Evolutionary conservation across 2,113 vertebrate genomes (phyloP), one percentile per base, ranked within the genome.

Genomic region (Corythaixoides concolor): DNA sequence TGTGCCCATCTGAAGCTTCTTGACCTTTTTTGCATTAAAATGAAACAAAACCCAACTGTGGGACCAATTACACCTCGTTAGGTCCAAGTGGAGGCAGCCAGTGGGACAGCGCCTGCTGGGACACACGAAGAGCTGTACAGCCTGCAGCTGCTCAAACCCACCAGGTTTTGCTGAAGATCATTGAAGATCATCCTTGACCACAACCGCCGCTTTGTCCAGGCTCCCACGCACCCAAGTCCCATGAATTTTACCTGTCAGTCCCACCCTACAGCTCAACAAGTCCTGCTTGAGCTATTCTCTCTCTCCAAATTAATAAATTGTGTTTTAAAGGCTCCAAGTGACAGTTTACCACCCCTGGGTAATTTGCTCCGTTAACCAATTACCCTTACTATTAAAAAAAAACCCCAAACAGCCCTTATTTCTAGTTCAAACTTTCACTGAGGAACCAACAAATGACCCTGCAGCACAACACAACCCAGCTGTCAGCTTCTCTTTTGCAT

Each of bases 141-240:
- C 24, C 52, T 10, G 9, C 0, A 6, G 62, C 78, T 81, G 47
- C 59, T 63, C 0, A 0, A 70, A 60, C 32, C 7, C 45, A 52
- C 14, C 18, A 39, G 24, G 41, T 43, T 43, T 43, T 13, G 41
- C 41, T 43, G 41, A 43, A 43, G 41, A 43, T 43, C 41, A 43
- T 43, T 43, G 41, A 43, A 19, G 28, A 16, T n/a, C 41, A 60
- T 8, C 32, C 50, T 15, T 21, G 15, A 39, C 19, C 52, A 75
- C 28, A 45, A 5, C 15, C 21, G 41, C 12, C 60, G 21, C 66
- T 37, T 18, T 39, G 56, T 21, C 60, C 56, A 59, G 56, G 30
- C 30, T 63, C 67, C 50, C 27, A 20, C 23, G 15, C 1, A 2
- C 21, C 17, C 49, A n/a, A 60, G 8, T 28, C 9, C 39, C 0